Base-by-base conservation (phyloP, 2,888 invertebrate species). In the Lacanobia oleracea region DNA sequence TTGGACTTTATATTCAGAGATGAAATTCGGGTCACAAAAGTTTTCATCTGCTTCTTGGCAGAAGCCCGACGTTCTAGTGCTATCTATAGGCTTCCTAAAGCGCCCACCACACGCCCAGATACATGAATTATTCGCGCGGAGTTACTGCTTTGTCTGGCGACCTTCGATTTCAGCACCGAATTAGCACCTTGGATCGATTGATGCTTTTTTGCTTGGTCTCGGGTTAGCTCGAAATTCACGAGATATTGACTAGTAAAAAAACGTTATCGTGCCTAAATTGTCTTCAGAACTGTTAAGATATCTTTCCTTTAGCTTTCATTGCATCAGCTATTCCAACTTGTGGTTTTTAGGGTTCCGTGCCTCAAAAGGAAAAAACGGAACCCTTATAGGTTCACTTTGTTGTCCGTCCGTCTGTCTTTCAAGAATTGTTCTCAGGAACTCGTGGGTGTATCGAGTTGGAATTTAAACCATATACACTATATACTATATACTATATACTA, bases 61-160 rank as follows among this genome's bases (percentile, higher is more conserved):
- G 59, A 51, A 40, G 37, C 71, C 56, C 62, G 57, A 54, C 61
- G 51, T 43, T 70, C 59, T 51, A 50, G 56, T 43, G 76, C 51
- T 75, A 75, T 70, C 45, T 79, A n/a, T 64, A 71, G 59, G 40
- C 62, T 54, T 65, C 12, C 48, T 18, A 65, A 62, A 70, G 70
- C 63, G 70, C 63, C 70, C 45, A 71, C 63, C 67, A 57, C 80
- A 68, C 51, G 37, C 48, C 43, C 48, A 53, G 76, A 71, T 72
- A 56, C 61, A 80, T 79, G 67, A 79, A 76, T 76, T 79, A 79
- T 78, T 78, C 71, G 56, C 5, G 2, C 48, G 21, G 65, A 75
- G 75, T 64, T 67, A 71, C 50, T 10, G 71, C 48, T 18, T 65
- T 21, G 72, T 50, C 77, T 68, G 62, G 54, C 64, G 72, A 74